phyloP scores from a whole-genome alignment of 2,888 invertebrate genomes.

The Tubulanus polymorphus region DNA sequence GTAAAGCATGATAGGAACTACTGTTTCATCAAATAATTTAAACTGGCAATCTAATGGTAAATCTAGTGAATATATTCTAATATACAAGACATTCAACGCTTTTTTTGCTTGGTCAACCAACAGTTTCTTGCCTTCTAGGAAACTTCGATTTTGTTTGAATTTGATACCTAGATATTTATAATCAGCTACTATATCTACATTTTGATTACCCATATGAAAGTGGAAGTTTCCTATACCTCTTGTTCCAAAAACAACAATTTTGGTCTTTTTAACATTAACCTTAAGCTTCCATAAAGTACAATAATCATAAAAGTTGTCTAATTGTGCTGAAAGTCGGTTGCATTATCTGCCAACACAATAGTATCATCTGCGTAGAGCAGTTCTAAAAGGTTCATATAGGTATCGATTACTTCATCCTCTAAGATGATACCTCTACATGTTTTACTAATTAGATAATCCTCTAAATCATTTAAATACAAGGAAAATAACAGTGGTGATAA shows the following conservation, averaged over 20 bases:
- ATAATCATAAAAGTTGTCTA: not conserved
- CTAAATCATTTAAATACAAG: conserved; percentile 6
- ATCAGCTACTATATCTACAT: not conserved
- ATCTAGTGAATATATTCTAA: not conserved
- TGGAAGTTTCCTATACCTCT: not conserved
- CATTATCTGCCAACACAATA: conserved; percentile 9
- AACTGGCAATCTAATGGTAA: conserved; percentile 4
- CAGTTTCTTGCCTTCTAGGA: not conserved
- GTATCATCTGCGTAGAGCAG: conserved; percentile 14
- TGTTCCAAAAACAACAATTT: conserved; percentile 5
- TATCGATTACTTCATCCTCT: too few species aligned
- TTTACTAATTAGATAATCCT: too few species aligned
- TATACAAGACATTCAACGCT: not conserved
- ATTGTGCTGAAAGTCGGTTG: not conserved
- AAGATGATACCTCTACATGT: too few species aligned
- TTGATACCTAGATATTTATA: not conserved
- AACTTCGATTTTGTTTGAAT: not conserved
- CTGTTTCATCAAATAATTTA: too few species aligned
- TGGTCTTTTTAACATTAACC: conserved; percentile 1
- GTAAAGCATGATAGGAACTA: conserved; percentile 3
- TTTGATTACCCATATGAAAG: not conserved
- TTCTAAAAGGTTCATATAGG: conserved; percentile 9
- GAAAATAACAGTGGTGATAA: not conserved
- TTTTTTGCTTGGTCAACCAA: not conserved
- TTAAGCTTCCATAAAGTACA: conserved; percentile 4